Base-by-base conservation (phyloP, 1,140 invertebrate genomes). In the Heliconius nattereri region DNA sequence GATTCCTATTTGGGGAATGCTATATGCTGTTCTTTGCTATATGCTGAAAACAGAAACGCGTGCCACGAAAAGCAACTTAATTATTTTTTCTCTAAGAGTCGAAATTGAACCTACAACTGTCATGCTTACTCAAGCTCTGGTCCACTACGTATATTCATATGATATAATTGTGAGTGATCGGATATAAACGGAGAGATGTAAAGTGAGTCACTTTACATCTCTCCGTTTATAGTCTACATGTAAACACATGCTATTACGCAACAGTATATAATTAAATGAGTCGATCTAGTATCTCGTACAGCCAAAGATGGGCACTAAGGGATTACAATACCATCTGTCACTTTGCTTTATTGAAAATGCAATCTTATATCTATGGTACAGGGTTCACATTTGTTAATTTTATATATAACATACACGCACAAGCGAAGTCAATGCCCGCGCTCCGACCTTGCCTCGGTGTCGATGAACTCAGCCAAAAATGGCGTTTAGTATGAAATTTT, bases 391-490 rank as follows among this genome's bases (percentile, higher is more conserved):
- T 29, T 13, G 26, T 83, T 60, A 54, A 81, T 45, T 77, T 76
- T 70, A 73, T 73, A 75, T 70, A 74, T 66, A 80, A 78, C 85
- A 85, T 83, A 88, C 79, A 86, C 76, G 72, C 80, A 78, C 75
- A 83, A 76, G 75, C 73, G 79, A 76, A 89, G 86, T 90, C 89
- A 91, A 85, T 84, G 89, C 76, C 89, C 90, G 89, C 87, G 85
- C 81, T 87, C 85, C 91, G 91, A 91, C 91, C 91, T 92, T 92
- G 91, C 86, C 83, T 82, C 77, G 78, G 86, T 90, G 87, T 90
- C 87, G 85, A 89, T 78, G 91, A 90, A 86, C 90, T 87, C 81
- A 37, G 86, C 89, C 88, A 83, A 91, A 91, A 91, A 91, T 86
- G 89, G 85, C 83, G 80, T 49, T 85, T 72, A 66, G 82, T 84